A percentile compares a stretch with the other conserved stretches of the same genome.
Conservation (phyloP, 2,113 vertebrate species). For the Poicephalus meyeri region DNA sequence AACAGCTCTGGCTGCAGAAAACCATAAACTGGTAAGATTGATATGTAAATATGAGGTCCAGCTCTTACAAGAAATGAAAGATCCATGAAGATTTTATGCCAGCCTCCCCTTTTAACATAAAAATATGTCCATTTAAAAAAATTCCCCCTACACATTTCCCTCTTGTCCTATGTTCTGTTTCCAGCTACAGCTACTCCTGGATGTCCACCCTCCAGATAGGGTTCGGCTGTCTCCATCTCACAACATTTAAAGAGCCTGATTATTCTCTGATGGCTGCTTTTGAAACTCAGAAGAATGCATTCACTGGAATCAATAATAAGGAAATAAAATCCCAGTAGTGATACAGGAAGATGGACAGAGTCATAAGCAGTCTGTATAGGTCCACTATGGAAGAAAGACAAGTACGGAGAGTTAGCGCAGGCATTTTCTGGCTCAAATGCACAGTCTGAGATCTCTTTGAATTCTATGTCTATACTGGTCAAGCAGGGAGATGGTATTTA, state of each 20-base stretch:
- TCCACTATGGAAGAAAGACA: neutral
- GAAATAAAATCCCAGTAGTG: neutral
- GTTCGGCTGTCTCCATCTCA: neutral
- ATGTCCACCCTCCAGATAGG: neutral
- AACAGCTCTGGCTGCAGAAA: neutral
- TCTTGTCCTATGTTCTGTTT: neutral
- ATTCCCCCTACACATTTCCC: neutral
- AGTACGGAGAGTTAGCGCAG: accelerated
- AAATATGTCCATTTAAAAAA: neutral
- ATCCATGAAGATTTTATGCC: neutral
- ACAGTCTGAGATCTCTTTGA: neutral
- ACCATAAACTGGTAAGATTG: neutral
- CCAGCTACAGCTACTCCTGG: neutral
- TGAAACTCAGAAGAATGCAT: neutral
- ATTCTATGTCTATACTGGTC: neutral
- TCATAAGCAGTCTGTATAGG: neutral
- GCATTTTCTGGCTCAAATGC: neutral
- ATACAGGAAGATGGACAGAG: neutral
- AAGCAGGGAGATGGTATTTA: neutral
- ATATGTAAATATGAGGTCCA: neutral
- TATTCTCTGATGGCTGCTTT: neutral
- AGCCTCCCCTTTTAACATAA: neutral
- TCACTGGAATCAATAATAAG: neutral
- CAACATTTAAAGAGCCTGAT: neutral
- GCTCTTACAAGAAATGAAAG: neutral